These are phyloP conservation scores for Origma solitaria DNA, from an alignment of 2,113 vertebrate genomes.

Conservation along the genomic window DNA sequence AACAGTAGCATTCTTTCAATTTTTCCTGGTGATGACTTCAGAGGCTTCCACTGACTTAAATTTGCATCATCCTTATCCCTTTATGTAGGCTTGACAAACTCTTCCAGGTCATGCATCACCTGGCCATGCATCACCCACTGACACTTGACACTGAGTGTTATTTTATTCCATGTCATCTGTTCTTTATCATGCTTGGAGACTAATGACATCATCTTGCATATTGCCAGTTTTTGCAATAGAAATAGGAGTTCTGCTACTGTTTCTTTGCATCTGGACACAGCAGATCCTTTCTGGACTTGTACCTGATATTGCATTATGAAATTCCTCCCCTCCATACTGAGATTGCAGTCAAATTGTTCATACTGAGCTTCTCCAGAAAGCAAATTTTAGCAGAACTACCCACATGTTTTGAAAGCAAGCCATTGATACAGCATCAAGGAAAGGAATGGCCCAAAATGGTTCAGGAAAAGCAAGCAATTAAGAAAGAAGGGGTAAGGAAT, in stretches of 20 bases:
- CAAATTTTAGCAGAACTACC: not conserved
- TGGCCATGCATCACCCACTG: not conserved
- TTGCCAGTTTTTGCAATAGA: accelerated
- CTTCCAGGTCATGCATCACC: not conserved
- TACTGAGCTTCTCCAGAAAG: not conserved
- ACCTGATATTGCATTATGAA: not conserved
- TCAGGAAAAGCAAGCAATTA: not conserved
- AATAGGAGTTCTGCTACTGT: not conserved
- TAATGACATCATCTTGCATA: not conserved
- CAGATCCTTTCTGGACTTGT: not conserved
- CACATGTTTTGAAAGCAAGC: not conserved
- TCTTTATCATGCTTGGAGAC: not conserved
- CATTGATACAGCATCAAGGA: not conserved
- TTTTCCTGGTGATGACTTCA: not conserved
- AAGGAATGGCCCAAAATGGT: not conserved
- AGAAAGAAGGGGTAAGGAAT: not conserved
- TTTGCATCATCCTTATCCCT: not conserved
- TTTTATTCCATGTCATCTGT: not conserved
- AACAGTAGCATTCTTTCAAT: not conserved
- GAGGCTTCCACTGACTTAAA: not conserved
- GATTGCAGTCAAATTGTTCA: not conserved
- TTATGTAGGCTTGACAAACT: not conserved
- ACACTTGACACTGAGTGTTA: not conserved
- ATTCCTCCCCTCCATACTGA: not conserved
- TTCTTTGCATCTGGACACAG: not conserved